These are phyloP conservation scores for Corythornis vintsioides DNA, from an alignment of 2,113 vertebrate species.

Conservation along the genomic window DNA sequence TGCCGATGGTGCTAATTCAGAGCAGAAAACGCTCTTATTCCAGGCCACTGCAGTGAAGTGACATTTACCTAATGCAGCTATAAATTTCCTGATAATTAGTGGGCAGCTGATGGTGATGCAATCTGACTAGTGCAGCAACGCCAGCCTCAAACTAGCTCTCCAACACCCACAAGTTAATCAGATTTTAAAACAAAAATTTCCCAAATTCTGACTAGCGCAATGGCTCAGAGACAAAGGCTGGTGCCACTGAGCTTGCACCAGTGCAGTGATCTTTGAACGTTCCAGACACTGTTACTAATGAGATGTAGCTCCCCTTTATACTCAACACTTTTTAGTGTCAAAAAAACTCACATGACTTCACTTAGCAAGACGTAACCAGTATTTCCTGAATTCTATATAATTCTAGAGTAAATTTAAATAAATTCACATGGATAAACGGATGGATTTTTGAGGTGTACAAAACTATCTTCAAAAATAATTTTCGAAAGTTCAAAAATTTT, in stretches of 20 bases:
- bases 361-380: rapidly evolving
- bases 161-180: slow-evolving; percentile 67
- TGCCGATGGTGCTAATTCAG: slow-evolving; percentile 76
- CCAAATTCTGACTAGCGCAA: slow-evolving; percentile 11
- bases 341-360: background rate
- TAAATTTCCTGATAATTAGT: slow-evolving; percentile 91
- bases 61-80: slow-evolving; percentile 93
- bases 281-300: background rate
- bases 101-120: slow-evolving; percentile 86
- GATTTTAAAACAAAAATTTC: background rate
- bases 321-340: background rate
- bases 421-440: background rate
- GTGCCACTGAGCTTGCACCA: background rate
- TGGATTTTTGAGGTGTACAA: background rate
- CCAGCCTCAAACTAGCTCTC: slow-evolving; percentile 78
- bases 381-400: background rate
- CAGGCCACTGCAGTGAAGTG: slow-evolving; percentile 85
- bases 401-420: background rate
- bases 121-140: slow-evolving; percentile 81
- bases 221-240: slow-evolving; percentile 40
- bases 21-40: slow-evolving; percentile 75
- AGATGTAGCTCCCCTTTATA: background rate
- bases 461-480: background rate
- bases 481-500: background rate
- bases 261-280: background rate